phyloP scores from a whole-genome alignment of 1,140 invertebrate species.

The Propsilocerus akamusi region DNA sequence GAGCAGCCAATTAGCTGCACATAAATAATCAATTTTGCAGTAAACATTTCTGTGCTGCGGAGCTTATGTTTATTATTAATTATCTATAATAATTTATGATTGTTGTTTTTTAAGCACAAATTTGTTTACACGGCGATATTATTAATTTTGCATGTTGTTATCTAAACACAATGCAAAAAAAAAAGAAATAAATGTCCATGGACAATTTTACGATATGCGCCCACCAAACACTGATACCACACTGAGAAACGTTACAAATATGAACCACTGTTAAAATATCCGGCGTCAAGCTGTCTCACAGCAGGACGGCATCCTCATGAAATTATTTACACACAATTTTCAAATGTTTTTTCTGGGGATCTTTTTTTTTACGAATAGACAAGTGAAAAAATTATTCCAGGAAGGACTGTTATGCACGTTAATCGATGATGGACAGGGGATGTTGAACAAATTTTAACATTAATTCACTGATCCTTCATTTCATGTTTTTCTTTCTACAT shows the following conservation, averaged over 20 bases:
- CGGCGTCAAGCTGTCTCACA: constrained; percentile 3
- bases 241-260: background rate
- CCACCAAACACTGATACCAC: too few species aligned
- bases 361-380: background rate
- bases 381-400: background rate
- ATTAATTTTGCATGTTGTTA: too few species aligned
- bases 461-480: background rate
- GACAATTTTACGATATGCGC: too few species aligned
- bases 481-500: background rate
- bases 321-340: constrained; percentile 2
- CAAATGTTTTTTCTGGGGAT: background rate
- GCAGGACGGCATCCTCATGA: background rate
- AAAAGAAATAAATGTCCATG: too few species aligned
- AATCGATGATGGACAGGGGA: too few species aligned
- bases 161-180: too few species aligned
- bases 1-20: background rate
- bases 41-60: background rate
- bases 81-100: too few species aligned
- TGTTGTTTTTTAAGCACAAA: too few species aligned
- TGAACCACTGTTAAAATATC: background rate
- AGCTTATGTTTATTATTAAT: background rate
- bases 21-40: background rate
- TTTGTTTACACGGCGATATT: too few species aligned
- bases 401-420: too few species aligned
- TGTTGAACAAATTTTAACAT: too few species aligned